A percentile compares a stretch with the other conserved stretches of the same genome.
Evolutionary conservation across 2,113 vertebrate genomes (phyloP).

Genomic region (Serinus canaria): DNA sequence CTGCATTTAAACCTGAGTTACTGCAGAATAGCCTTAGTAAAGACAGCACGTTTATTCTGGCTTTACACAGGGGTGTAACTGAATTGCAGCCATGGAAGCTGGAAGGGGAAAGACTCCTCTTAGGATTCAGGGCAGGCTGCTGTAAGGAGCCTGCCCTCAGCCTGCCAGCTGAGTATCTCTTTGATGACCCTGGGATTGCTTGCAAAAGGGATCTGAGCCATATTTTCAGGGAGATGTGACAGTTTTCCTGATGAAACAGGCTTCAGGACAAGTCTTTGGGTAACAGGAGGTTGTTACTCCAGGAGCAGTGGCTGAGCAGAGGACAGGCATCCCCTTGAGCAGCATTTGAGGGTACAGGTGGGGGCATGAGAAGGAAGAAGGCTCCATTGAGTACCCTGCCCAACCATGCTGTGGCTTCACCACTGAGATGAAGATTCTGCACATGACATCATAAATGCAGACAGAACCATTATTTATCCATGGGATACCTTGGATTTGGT

Average conservation of each 20-base stretch:
- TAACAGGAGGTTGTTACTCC: neutral
- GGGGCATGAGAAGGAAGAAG: neutral
- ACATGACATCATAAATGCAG: rapidly evolving
- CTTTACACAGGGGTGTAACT: neutral
- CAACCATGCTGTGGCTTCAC: rapidly evolving
- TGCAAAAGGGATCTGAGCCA: neutral
- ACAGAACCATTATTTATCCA: neutral
- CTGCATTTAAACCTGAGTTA: neutral
- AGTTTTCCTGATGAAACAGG: neutral
- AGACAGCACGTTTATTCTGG: rapidly evolving
- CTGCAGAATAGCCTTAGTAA: neutral
- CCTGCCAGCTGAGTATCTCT: neutral
- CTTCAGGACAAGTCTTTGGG: rapidly evolving
- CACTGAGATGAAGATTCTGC: neutral
- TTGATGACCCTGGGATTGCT: neutral
- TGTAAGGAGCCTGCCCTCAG: neutral
- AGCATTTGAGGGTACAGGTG: neutral
- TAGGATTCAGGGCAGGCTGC: neutral
- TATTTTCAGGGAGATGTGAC: neutral
- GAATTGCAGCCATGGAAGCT: neutral
- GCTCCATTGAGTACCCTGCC: neutral
- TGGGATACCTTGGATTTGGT: neutral
- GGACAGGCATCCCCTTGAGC: neutral
- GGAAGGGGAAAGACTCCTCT: neutral
- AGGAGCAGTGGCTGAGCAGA: rapidly evolving